Percentiles rank a stretch among this genome's conserved stretches.
phyloP scores from a whole-genome alignment of 2,888 invertebrate species.

The Synanthedon vespiformis region DNA sequence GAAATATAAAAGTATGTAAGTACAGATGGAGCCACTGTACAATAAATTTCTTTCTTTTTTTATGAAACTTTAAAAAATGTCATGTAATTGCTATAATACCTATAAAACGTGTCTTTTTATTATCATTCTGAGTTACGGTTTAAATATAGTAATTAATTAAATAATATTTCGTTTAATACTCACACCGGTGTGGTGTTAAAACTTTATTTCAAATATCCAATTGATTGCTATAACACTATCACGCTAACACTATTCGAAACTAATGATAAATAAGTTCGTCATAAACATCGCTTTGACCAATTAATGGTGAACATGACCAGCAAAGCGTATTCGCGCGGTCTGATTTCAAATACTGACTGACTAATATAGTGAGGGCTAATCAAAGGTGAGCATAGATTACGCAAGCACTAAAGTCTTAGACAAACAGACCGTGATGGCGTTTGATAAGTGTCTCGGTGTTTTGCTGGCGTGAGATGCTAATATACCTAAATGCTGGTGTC shows the following conservation, averaged over 20 bases:
- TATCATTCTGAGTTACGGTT: no score
- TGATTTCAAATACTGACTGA: conserved; percentile 24
- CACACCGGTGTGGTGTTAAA: not conserved
- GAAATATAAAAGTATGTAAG: no score
- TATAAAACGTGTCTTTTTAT: no score
- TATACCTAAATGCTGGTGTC: conserved; percentile 6
- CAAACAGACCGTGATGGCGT: conserved; percentile 19
- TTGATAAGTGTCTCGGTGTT: conserved; percentile 13
- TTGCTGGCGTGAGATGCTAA: conserved; percentile 14
- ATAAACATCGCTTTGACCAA: not conserved
- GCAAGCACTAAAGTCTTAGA: conserved; percentile 18
- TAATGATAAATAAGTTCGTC: not conserved
- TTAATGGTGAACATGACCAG: not conserved
- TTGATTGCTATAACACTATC: not conserved
- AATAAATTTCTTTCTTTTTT: no score
- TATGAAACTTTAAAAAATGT: no score
- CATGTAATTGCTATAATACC: no score
- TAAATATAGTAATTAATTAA: no score
- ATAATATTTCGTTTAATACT: no score
- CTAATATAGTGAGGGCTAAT: conserved; percentile 1
- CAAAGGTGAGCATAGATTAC: conserved; percentile 8
- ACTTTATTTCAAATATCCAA: not conserved
- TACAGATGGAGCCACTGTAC: no score
- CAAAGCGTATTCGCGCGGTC: conserved; percentile 15
- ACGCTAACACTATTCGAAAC: not conserved